Evolutionary conservation across 2,888 invertebrate genomes (phyloP), one percentile per base, ranked within the genome.

Genomic region (Drosophila conformis): DNA sequence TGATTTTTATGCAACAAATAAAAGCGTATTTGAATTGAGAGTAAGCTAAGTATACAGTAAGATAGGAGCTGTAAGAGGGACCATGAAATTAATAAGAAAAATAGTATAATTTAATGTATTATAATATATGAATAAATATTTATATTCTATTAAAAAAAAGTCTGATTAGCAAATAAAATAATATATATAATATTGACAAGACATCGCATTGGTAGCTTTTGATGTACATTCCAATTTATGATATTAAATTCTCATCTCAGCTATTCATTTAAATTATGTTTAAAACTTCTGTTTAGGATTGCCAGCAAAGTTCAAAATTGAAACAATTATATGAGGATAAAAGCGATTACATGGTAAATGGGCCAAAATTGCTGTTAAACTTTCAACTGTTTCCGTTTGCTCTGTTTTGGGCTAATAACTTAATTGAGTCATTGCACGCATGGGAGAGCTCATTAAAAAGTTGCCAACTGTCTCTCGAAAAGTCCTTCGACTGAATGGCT

Each of bases 351-450:
- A 57, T 54, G 46, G 63, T 64, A 80, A 80, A 80, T 73, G 73
- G 73, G 72, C 66, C 76, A 68, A 81, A 48, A 67, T 71, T 83
- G 79, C 66, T 69, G 76, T 73, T 56, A 61, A 85, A 80, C 73
- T 84, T 84, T 78, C 40, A 68, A 82, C 60, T 68, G 66, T 36
- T 72, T 82, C 64, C 58, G 68, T 49, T 59, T 61, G 21, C 63
- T 61, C 29, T 63, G 63, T 59, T 49, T 63, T 48, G 51, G 58
- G 66, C 60, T 87, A 87, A 87, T 87, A 88, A 83, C 83, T 86
- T 85, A 88, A 85, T 85, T 85, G 85, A 83, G 78, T 69, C 69
- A 76, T 80, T 57, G 74, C 84, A 88, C 78, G 88, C 85, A 83
- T 76, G 86, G 69, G 71, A 74, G 67, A 60, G 67, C 77, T 80